Percentiles rank a stretch among this genome's conserved stretches.
Conservation (phyloP, 2,113 vertebrate species). For the Laticauda colubrina region DNA sequence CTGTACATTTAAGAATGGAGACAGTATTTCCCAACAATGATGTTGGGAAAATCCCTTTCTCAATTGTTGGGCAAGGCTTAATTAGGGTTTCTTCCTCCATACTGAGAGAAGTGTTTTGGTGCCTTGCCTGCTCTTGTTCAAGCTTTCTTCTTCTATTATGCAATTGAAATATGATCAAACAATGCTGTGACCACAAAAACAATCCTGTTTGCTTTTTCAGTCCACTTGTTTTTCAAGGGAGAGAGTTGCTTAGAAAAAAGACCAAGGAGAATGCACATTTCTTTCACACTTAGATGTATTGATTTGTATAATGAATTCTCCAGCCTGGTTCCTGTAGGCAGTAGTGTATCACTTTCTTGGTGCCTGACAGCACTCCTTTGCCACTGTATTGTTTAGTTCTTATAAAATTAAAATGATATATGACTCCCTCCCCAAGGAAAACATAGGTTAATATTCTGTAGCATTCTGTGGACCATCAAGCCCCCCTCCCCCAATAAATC, state of each 20-base stretch:
- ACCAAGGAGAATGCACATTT: neutral
- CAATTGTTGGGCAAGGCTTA: slow-evolving; percentile 27
- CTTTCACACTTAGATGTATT: neutral
- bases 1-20: rapidly evolving
- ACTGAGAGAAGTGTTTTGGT: neutral
- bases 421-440: neutral
- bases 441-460: neutral
- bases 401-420: neutral
- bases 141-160: neutral
- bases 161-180: neutral
- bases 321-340: neutral
- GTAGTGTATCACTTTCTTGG: neutral
- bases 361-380: neutral
- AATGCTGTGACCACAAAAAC: neutral
- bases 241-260: neutral
- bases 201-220: neutral
- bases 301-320: neutral
- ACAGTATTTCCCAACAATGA: slow-evolving; percentile 44
- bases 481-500: neutral
- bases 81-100: neutral
- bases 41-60: slow-evolving; percentile 52
- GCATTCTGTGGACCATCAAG: neutral
- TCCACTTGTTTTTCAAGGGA: neutral
- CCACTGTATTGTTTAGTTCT: neutral
- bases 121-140: neutral